Conservation (phyloP, 1,140 invertebrate genomes). For the Manduca sexta region DNA sequence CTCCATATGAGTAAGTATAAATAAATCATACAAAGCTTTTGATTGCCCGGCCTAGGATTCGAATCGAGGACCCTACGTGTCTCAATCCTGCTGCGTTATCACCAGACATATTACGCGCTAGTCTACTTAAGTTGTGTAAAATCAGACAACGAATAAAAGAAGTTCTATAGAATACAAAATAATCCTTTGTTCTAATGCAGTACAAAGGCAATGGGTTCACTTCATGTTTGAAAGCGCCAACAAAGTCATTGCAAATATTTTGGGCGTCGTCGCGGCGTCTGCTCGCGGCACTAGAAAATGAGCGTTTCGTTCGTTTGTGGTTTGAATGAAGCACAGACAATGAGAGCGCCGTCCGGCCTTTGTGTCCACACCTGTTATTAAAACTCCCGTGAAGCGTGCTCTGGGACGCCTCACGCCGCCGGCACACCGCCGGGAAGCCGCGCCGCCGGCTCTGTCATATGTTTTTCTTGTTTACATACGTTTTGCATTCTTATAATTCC, state of each 20-base stretch:
- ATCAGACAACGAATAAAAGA: too few relatives aligned
- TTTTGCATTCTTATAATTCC: slow-evolving; percentile 2
- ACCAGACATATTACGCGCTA: too few relatives aligned
- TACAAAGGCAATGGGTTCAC: too few relatives aligned
- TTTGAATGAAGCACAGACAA: slow-evolving; percentile 21
- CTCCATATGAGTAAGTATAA: too few relatives aligned
- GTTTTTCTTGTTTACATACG: slow-evolving; percentile 9
- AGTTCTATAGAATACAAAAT: too few relatives aligned
- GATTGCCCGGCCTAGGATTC: too few relatives aligned
- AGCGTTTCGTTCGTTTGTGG: slow-evolving; percentile 25
- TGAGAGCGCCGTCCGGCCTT: slow-evolving; percentile 26
- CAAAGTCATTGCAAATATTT: background rate
- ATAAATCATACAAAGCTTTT: too few relatives aligned
- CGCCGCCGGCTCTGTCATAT: slow-evolving; percentile 1
- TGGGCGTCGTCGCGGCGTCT: slow-evolving; percentile 2
- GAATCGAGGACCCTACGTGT: too few relatives aligned
- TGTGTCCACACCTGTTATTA: slow-evolving; percentile 41
- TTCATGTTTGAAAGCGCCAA: too few relatives aligned
- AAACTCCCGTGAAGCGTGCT: slow-evolving; percentile 25
- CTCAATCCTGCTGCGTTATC: too few relatives aligned
- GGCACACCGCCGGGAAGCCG: background rate
- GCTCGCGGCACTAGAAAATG: slow-evolving; percentile 19
- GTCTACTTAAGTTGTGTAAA: too few relatives aligned
- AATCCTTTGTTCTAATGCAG: too few relatives aligned
- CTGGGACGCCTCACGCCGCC: background rate